Base-by-base conservation (phyloP, 2,888 invertebrate species). In the Drosophila neonasuta region DNA sequence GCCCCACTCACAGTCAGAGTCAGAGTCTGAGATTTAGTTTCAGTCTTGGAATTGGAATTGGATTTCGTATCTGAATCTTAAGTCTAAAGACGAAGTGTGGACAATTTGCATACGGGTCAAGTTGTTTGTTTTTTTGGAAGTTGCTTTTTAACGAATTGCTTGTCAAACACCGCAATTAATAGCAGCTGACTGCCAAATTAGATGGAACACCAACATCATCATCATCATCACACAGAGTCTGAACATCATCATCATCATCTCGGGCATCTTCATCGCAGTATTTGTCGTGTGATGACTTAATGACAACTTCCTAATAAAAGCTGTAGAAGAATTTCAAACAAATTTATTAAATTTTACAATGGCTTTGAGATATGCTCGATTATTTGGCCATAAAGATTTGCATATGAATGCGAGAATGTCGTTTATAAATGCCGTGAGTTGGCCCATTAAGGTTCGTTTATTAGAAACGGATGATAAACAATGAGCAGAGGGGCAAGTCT, bases 221-320 rank as follows among this genome's bases (percentile, higher is more conserved):
- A 44, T 34, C 15, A 49, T 13, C 30, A 32, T 49, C 34, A 20
- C 6, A 11, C 15, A 8, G 15, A 44, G 11, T 10, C 36, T n/a
- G 2, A 24, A n/a, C 36, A 51, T 11, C 50, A 51, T 51, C 29
- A 10, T 51, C 29, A 10, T 15, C 24, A 24, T 24, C 24, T 24
- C 1, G 10, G 42, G 29, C 11, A 8, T 17, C 44, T n/a, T 30
- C 30, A 29, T 41, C 29, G 30, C 42, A 30, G 54, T 50, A 15
- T 41, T 50, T 60, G 51, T 30, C 67, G 51, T 61, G 59, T 70
- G 81, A 81, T 71, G 86, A 68, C 86, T 81, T 81, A 81, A 81
- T 81, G 86, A 83, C 85, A 80, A 81, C 81, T 85, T 80, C 78
- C 80, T 85, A 82, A 83, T 77, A 71, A 77, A 73, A 71, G 68